Evolutionary conservation across 2,888 invertebrate species (phyloP), one percentile per base, ranked within the genome.

Genomic region (Melanostoma mellinum): DNA sequence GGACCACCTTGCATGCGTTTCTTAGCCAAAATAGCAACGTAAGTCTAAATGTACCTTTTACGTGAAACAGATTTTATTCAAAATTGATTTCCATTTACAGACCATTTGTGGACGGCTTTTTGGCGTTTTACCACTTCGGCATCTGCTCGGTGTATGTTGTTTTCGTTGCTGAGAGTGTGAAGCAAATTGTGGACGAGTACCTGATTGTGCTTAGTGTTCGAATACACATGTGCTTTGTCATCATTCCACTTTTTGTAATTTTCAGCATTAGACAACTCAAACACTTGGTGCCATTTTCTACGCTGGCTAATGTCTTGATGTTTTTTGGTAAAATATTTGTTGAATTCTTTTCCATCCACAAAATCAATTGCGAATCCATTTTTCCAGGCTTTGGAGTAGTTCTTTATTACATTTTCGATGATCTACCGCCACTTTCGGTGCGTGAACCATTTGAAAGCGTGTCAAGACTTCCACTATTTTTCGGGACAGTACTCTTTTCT

Each of bases 81-180:
- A 20, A 20, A 20, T 1, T 20, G 20, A 20, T 20, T 20, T 20
- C 20, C 20, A 20, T 20, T 86, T 92, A 5, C 92, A 96, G 96
- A 72, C 94, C 94, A 79, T 93, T 94, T 88, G 94, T 97, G 82
- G 96, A 97, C 90, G 93, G 94, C 88, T 97, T 97, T 90, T 92
- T 97, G 79, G 96, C 98, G 68, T 93, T 98, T 73, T 99, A 99
- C 90, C 94, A 99, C 91, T 93, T 99, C 88, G 99, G 99, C 36
- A 99, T 99, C 90, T 99, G 99, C 92, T 98, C 98, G 90, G 98
- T 99, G 0, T 99, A 99, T 91, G 95, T 98, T 69, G 96, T 98
- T 6, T 99, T 99, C 90, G 96, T 99, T 9, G 94, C 98, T 1
- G 95, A 94, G 87, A 98, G 96, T 91, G 89, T 97, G 0, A 94